Base-by-base conservation (phyloP, 2,797 vertebrate species). In the Cuniculus paca region DNA sequence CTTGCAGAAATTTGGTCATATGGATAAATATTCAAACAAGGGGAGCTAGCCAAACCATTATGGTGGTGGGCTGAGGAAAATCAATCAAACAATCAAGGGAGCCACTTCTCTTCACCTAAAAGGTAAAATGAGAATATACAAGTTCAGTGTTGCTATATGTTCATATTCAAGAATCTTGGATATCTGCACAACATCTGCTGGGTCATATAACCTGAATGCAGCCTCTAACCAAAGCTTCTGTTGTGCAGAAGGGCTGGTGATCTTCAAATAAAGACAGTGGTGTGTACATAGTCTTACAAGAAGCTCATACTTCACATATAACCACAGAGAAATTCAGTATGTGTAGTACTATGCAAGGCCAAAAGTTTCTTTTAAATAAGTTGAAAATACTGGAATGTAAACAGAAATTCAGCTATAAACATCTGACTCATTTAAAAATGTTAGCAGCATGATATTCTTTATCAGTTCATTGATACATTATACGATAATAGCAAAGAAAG, bases 291-390 rank as follows among this genome's bases (percentile, higher is more conserved):
- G 26, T 14, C 13, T 26, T 26, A 60, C 1, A 26, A 19, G 13
- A 26, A 36, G 34, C 10, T n/a, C 14, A 19, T 4, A 20, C 31
- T 19, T 36, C 26, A 80, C 56, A 58, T 20, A 3, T 31, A 94
- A 36, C 28, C 34, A 56, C n/a, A 36, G 24, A 88, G 20, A 20
- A 90, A 13, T 10, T 45, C 52, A 28, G 11, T 77, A 42, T 75
- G 54, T 79, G 28, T 42, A 39, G 7, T 74, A 88, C 42, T 81
- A 78, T 31, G 42, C 17, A 17, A 91, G 16, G 22, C 39, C 48
- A 74, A 77, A 36, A 52, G 13, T 78, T 14, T 84, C 56, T 39
- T 65, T 86, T 93, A 75, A 87, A 50, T 36, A 52, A 93, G 63
- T 7, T 56, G 72, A 34, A 60, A 82, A 28, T 12, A 48, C 11